Evolutionary conservation across 2,113 vertebrate genomes (phyloP), one percentile per base, ranked within the genome.

Genomic region (Notothenia rossii): DNA sequence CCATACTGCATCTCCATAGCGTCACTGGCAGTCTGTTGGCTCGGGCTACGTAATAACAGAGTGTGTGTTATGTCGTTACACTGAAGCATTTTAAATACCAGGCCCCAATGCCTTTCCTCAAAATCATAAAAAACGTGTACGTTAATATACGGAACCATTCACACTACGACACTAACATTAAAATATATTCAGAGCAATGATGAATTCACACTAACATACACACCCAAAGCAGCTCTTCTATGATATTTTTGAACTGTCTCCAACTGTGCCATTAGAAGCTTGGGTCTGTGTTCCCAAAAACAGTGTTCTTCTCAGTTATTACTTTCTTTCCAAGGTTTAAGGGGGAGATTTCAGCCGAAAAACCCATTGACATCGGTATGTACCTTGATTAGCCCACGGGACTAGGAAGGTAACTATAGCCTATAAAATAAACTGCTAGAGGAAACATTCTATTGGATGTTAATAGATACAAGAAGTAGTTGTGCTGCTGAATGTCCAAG

Each of bases 241-340:
- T 75, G 40, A 71, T 70, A 29, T 40, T 22, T 69, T 50, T 67
- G 67, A 82, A 59, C 29, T 67, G 50, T 84, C 55, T 87, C 63
- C 81, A 72, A 86, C 65, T 62, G 63, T 69, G 60, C 55, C 63
- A 76, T 75, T 70, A 85, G 48, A 76, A 56, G 53, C 70, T 63
- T 8, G 53, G 64, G 29, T 77, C 66, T 69, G 67, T 72, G 56
- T 64, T 87, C 68, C 76, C 49, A 55, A 82, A 20, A 60, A 63
- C 40, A 75, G 62, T 46, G 20, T 61, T 81, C 60, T 36, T 71
- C 65, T 84, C 61, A 86, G 64, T 70, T 72, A 78, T 83, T 72
- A 78, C 18, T 36, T 22, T 59, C 73, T 81, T 82, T 73, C 80
- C 59, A 84, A 85, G 84, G 75, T 86, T 83, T 70, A 65, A 60